Base-by-base conservation (phyloP, 2,888 invertebrate species). In the Zonitis immaculata region DNA sequence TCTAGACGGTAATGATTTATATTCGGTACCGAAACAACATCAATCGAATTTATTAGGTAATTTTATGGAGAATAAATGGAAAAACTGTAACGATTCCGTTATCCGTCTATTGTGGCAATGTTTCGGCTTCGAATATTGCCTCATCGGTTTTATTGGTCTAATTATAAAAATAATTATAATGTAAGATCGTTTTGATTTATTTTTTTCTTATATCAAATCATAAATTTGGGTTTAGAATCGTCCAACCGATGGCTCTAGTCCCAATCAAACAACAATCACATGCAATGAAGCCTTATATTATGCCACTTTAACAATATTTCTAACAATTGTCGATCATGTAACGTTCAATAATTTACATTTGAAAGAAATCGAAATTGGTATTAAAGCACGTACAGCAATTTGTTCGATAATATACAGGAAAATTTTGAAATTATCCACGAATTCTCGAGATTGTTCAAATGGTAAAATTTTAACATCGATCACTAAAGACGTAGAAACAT, bases 1-100 rank as follows among this genome's bases (percentile, higher is more conserved):
- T 61, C 78, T 88, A 35, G 81, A 82, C 64, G 79, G 81, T 28
- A 75, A 79, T 35, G 84, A 85, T 64, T 68, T 85, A 12, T 83
- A 80, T 62, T 76, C 78, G 60, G 78, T 80, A 35, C 72, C 81
- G 14, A 71, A 75, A 42, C 73, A 76, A 18, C 79, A 60, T 16
- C 47, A 45, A 42, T 64, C 66, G 1, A 54, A 64, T 27, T 48
- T 50, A 51, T 54, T 64, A 12, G 66, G 63, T 5, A 59, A 64
- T 42, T 47, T 57, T 51, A 49, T 62, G 79, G 70, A 71, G 50
- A 52, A 58, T 12, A 63, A 66, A 59, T 71, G 70, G 70, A 56
- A 59, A 27, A 54, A 55, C 42, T 16, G 51, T 3, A 53, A 51
- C 22, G 26, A 28, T 16, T 58, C 55, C 14, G 44, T 58, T 27